These are phyloP conservation scores for Plagodis dolabraria DNA, from an alignment of 2,888 invertebrate genomes.

Conservation along the genomic window DNA sequence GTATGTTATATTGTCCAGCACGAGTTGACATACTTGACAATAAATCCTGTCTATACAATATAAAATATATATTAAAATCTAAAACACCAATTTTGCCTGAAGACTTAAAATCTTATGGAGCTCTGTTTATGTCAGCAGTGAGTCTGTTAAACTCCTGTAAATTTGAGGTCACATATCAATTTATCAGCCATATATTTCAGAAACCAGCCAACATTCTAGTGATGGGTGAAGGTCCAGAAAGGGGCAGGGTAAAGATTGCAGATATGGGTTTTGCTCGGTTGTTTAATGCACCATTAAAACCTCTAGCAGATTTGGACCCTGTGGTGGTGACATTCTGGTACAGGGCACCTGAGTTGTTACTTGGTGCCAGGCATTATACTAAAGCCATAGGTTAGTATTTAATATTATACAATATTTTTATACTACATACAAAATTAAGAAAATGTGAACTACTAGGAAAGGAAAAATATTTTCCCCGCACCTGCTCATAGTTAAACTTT, in stretches of 20 bases:
- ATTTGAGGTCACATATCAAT: no score
- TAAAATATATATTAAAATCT: no score
- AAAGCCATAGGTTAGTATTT: slow-evolving; percentile 93
- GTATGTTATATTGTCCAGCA: no score
- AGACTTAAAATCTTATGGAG: no score
- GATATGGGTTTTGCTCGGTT: slow-evolving; percentile 99
- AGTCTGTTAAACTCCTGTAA: no score
- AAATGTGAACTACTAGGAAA: no score
- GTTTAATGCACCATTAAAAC: slow-evolving; percentile 98
- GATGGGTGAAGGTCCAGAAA: slow-evolving; percentile 99
- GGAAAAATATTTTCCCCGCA: no score
- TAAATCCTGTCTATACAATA: no score
- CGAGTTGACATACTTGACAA: no score
- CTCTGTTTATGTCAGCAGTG: no score
- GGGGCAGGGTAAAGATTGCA: slow-evolving; percentile 98
- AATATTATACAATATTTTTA: not conserved
- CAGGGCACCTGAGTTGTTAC: slow-evolving; percentile 96
- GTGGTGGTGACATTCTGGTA: slow-evolving; percentile 99
- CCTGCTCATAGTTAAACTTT: no score
- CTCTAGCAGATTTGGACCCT: slow-evolving; percentile 98
- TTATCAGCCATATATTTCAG: slow-evolving; percentile 62
- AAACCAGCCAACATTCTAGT: slow-evolving; percentile 99
- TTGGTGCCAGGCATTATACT: slow-evolving; percentile 98
- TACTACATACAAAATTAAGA: not conserved
- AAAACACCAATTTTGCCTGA: no score